Evolutionary conservation across 2,888 invertebrate genomes (phyloP).

Genomic region (Tanaodytes sp.): DNA sequence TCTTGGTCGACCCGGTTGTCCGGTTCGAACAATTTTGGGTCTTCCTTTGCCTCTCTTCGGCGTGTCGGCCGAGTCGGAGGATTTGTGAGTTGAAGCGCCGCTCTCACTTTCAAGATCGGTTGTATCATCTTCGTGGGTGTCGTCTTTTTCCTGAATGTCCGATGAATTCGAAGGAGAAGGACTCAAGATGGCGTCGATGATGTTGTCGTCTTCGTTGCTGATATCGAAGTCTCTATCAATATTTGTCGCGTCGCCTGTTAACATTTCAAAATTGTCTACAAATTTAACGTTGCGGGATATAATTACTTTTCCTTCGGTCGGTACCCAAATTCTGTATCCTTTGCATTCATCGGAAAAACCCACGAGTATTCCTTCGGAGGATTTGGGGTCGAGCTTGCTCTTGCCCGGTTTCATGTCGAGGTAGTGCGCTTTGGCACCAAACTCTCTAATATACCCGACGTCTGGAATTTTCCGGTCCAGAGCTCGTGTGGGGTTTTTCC

Average conservation of each 20-base stretch:
- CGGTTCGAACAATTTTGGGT: background rate
- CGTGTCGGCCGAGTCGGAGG: background rate
- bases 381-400: constrained; percentile 43
- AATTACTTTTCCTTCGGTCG: constrained; percentile 36
- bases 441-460: constrained; percentile 36
- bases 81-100: no score
- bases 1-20: constrained; percentile 2
- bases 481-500: background rate
- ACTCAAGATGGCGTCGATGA: no score
- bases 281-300: constrained; percentile 45
- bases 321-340: constrained; percentile 50
- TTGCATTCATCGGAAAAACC: constrained; percentile 41
- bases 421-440: constrained; percentile 31
- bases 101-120: background rate
- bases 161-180: no score
- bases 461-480: constrained; percentile 2
- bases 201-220: background rate
- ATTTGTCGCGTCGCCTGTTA: background rate
- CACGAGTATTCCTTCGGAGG: constrained; percentile 28
- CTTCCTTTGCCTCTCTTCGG: background rate
- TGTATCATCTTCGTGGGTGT: no score
- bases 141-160: no score
- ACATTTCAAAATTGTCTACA: background rate
- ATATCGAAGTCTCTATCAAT: no score
- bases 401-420: constrained; percentile 31